Base-by-base conservation (phyloP, 2,797 vertebrate genomes). In the Aratinga solstitialis region DNA sequence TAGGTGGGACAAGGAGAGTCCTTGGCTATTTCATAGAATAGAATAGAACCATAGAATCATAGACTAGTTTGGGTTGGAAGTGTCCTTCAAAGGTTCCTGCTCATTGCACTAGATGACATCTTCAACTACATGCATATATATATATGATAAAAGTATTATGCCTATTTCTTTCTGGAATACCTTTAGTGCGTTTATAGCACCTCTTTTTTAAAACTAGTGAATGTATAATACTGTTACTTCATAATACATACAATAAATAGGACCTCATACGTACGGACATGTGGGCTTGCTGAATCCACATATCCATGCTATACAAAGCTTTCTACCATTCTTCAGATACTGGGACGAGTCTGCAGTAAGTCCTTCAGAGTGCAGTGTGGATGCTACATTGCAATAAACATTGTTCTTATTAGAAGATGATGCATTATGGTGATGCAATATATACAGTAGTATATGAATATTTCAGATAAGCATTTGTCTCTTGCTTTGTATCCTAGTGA, bases 181-280 rank as follows among this genome's bases (percentile, higher is more conserved):
- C 29, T 84, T 42, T 50, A 26, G 30, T 6, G 23, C 30, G 19
- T 66, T 89, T 42, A 8, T 24, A 18, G 17, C 16, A 6, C 7
- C 20, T 79, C 11, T 11, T 53, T 77, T 43, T 48, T 20, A 13
- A 71, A 48, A 66, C 22, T 6, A 9, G 11, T 76, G 45, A 36
- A 43, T 47, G 17, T 34, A 14, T 30, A 32, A 34, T 26, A 13
- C 40, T 74, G 10, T 65, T 45, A 4, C 7, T 62, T 59, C 34
- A 5, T 9, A 23, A 4, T 14, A 15, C 9, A 18, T 2, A 7
- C 4, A 30, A 2, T 9, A 32, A 21, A 26, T 1, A 19, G 24
- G 5, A 4, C 32, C 18, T 38, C 38, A 14, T 19, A 5, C 5
- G 12, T 11, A 8, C 36, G 65, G 24, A 15, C 7, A 3, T 0